Evolutionary conservation across 1,140 invertebrate genomes (phyloP).

Genomic region (Temnothorax longispinosus): DNA sequence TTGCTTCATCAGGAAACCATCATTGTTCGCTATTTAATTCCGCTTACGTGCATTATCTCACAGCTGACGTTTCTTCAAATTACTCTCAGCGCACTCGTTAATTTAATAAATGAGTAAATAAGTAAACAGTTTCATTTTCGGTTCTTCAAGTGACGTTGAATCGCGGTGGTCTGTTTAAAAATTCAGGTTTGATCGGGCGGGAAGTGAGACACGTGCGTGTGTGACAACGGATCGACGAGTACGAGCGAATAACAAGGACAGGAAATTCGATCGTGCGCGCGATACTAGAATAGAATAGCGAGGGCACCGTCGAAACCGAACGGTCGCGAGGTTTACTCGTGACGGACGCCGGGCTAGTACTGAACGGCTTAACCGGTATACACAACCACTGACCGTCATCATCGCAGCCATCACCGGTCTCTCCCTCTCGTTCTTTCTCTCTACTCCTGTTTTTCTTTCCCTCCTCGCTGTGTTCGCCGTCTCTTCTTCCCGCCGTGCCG

Average conservation of each 20-base stretch:
- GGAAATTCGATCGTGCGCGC: constrained; percentile 21
- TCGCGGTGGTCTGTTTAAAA: background rate
- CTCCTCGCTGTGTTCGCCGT: constrained; percentile 23
- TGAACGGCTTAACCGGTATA: constrained; percentile 80
- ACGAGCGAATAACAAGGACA: background rate
- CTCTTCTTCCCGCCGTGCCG: constrained; percentile 38
- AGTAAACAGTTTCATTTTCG: background rate
- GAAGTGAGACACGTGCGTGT: background rate
- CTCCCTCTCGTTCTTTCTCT: constrained; percentile 68
- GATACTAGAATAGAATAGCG: constrained; percentile 30
- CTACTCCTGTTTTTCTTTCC: constrained; percentile 54
- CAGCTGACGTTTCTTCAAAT: constrained; percentile 1
- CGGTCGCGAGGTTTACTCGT: constrained; percentile 76
- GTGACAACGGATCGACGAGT: background rate
- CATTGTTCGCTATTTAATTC: background rate
- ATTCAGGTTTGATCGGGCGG: background rate
- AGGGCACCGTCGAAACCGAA: constrained; percentile 35
- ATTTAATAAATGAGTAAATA: background rate
- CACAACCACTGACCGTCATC: constrained; percentile 74
- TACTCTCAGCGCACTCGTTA: background rate
- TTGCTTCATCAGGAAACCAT: background rate
- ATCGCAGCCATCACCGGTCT: constrained; percentile 71
- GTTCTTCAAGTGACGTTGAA: background rate
- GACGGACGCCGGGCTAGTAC: constrained; percentile 79
- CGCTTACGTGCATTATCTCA: background rate